Evolutionary conservation across 2,797 vertebrate genomes (phyloP), one percentile per base, ranked within the genome.

Genomic region (Clarias platycephalus): DNA sequence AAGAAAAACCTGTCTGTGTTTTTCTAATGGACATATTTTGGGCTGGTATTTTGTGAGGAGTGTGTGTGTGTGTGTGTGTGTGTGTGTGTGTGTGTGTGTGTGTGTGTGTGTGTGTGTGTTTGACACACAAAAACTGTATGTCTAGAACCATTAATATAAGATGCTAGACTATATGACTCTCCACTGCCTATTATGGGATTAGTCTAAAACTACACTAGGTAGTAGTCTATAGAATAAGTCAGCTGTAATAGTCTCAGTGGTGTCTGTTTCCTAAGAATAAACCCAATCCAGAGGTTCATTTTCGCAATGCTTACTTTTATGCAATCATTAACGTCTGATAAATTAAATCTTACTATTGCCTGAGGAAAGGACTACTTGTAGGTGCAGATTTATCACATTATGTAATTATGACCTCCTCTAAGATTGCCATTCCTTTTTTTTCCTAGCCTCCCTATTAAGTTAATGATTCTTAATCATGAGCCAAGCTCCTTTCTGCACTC

Each of bases 331-430:
- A 80, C 68, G 84, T 85, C 49, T 75, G 64, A 68, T 71, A 63
- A 75, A 86, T 88, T 82, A 62, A 78, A 86, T 71, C 24, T 24
- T 49, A 24, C 49, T 72, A 78, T 81, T 74, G 37, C 83, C 86
- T 74, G 78, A 83, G 64, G 80, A 81, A 70, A 81, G 22, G 58
- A 67, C 81, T 79, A 82, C 58, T 75, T 67, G 80, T 70, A 68
- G 62, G 66, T 75, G 67, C 67, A 75, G 72, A 78, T 82, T 84
- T 83, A 79, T 84, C 72, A 66, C 60, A 83, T 83, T 84, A 85
- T 70, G 81, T 76, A 80, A 84, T 85, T 81, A 83, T 34, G 79
- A 86, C 67, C 60, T 85, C 82, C 72, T 79, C 80, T 64, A 57
- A 86, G 62, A 72, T 75, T 58, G 16, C 53, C 9, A 34, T 66